These are phyloP conservation scores for Entelurus aequoreus DNA, from an alignment of 2,113 vertebrate species.

Conservation along the genomic window DNA sequence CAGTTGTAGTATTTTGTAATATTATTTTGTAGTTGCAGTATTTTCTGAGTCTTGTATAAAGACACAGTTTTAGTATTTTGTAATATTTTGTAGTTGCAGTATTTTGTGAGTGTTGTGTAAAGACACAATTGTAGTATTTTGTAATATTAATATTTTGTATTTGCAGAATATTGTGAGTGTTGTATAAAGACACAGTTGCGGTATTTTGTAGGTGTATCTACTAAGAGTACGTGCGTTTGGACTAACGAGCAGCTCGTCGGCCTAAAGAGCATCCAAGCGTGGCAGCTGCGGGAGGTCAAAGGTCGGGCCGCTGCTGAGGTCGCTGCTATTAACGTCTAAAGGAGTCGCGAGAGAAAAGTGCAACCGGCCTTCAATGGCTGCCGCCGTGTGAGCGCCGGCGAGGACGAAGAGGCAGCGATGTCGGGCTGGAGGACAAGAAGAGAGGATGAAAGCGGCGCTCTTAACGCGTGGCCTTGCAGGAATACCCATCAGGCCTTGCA, in stretches of 20 bases:
- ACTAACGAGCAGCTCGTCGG: constrained; percentile 1
- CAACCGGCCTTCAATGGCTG: constrained; percentile 32
- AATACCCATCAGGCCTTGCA: constrained; percentile 25
- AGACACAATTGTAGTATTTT: no score
- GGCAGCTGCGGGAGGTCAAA: not conserved
- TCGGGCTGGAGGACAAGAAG: not conserved
- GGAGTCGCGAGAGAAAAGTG: constrained; percentile 40
- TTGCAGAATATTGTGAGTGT: no score
- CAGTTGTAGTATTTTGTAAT: no score
- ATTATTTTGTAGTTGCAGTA: no score
- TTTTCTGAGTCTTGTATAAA: no score
- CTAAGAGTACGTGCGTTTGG: constrained; percentile 13
- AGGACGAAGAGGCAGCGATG: constrained; percentile 9
- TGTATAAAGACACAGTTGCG: not conserved
- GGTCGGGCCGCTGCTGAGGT: constrained; percentile 13
- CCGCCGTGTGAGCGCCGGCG: constrained; percentile 3
- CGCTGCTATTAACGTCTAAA: constrained; percentile 16
- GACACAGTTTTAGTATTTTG: no score
- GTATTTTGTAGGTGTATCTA: not conserved
- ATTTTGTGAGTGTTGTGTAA: no score
- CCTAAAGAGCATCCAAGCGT: constrained; percentile 21
- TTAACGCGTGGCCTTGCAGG: constrained; percentile 32
- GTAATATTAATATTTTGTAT: no score
- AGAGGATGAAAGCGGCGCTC: constrained; percentile 3
- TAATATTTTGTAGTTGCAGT: no score